Conservation (phyloP, 2,888 invertebrate species). For the Cryptophagus acutangulus region DNA sequence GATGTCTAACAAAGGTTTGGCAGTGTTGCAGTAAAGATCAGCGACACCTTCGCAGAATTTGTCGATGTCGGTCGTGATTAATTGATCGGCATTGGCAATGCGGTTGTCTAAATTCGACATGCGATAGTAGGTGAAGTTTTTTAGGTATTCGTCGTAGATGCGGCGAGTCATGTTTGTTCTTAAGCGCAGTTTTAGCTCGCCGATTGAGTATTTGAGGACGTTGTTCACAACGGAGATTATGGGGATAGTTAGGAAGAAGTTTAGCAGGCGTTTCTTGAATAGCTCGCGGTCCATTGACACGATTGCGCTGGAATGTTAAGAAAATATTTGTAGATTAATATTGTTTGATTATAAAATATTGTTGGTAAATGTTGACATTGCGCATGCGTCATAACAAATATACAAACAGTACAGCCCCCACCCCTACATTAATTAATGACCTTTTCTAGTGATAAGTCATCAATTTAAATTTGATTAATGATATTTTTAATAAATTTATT, state of each 20-base stretch:
- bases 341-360: too few species aligned
- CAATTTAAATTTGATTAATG: too few species aligned
- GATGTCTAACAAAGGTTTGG: conserved; percentile 93
- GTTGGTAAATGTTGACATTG: too few species aligned
- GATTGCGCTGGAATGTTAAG: conserved; percentile 69
- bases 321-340: conserved; percentile 21
- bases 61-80: conserved; percentile 93
- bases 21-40: conserved; percentile 93
- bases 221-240: conserved; percentile 91
- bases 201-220: conserved; percentile 88
- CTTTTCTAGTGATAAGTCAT: too few species aligned
- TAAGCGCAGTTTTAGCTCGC: conserved; percentile 86
- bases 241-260: conserved; percentile 83
- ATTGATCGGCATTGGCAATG: conserved; percentile 93
- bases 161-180: conserved; percentile 83
- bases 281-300: conserved; percentile 77
- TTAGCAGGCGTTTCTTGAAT: conserved; percentile 70
- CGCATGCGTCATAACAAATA: too few species aligned
- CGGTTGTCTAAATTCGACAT: conserved; percentile 93
- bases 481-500: too few species aligned
- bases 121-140: conserved; percentile 95
- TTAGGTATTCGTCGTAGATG: conserved; percentile 87
- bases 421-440: too few species aligned
- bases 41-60: conserved; percentile 95
- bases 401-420: too few species aligned